Conservation (phyloP, 2,113 vertebrate species). For the Tragelaphus strepsiceros region DNA sequence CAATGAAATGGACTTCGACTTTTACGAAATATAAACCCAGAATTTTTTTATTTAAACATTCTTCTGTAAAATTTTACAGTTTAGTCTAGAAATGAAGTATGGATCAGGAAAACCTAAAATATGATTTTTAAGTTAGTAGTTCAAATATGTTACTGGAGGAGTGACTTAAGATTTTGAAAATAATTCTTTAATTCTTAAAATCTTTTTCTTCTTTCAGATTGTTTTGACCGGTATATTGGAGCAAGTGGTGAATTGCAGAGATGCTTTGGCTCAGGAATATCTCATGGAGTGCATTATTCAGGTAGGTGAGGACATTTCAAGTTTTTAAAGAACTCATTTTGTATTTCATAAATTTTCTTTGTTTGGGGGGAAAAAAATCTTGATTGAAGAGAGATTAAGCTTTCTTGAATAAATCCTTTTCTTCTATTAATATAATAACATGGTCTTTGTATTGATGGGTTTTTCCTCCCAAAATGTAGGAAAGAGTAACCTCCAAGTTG, state of each 20-base stretch:
- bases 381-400: neutral
- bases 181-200: neutral
- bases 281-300: constrained; percentile 99
- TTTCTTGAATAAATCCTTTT: neutral
- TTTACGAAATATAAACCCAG: neutral
- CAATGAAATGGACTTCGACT: neutral
- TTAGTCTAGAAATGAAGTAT: neutral
- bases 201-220: constrained; percentile 78
- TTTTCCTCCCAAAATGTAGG: neutral
- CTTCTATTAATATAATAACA: neutral
- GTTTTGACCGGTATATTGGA: constrained; percentile 96
- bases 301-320: constrained; percentile 78
- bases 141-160: neutral
- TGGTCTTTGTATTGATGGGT: neutral
- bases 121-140: neutral
- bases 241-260: constrained; percentile 98
- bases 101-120: neutral
- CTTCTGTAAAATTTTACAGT: neutral
- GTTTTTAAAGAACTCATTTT: neutral
- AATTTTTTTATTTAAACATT: neutral
- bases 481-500: neutral
- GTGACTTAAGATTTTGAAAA: constrained; percentile 3
- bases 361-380: neutral
- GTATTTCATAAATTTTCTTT: neutral
- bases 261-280: constrained; percentile 98